phyloP scores from a whole-genome alignment of 2,113 vertebrate genomes.

The Leptobrachium ailaonicum region DNA sequence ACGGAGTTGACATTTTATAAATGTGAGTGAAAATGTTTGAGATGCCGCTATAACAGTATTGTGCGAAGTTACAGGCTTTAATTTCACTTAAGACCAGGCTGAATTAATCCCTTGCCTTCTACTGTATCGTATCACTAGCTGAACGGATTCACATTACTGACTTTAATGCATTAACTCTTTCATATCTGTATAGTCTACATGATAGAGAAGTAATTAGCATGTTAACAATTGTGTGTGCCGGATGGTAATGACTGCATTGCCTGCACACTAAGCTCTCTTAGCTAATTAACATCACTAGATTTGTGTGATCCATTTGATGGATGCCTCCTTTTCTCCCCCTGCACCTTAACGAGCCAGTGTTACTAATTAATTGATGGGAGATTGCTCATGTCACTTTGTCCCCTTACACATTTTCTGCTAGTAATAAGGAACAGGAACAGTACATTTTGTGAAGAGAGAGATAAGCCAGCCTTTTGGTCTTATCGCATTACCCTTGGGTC shows the following conservation, averaged over 20 bases:
- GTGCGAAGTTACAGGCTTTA: too few species aligned
- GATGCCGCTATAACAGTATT: too few species aligned
- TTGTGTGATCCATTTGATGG: slow-evolving; percentile 35
- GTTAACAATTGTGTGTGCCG: slow-evolving; percentile 38
- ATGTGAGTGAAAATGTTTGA: too few species aligned
- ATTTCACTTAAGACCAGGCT: too few species aligned
- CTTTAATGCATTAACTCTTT: slow-evolving; percentile 40
- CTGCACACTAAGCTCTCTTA: slow-evolving; percentile 35
- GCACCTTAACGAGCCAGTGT: slow-evolving; percentile 36
- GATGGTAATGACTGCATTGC: slow-evolving; percentile 26
- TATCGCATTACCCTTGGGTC: background rate
- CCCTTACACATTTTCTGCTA: slow-evolving; percentile 6
- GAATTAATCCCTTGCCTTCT: background rate
- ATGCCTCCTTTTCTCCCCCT: slow-evolving; percentile 24
- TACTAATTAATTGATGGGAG: slow-evolving; percentile 47
- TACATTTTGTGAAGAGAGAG: slow-evolving; percentile 14
- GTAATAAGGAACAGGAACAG: slow-evolving; percentile 21
- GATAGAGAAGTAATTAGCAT: slow-evolving; percentile 30
- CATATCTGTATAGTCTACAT: background rate
- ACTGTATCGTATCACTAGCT: background rate
- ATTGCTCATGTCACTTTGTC: slow-evolving; percentile 31
- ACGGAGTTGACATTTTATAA: too few species aligned
- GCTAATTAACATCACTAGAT: slow-evolving; percentile 44
- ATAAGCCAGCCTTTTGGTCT: background rate
- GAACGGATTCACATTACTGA: background rate